phyloP scores from a whole-genome alignment of 23 tunicate genomes.

The Trididemnum nubilum region DNA sequence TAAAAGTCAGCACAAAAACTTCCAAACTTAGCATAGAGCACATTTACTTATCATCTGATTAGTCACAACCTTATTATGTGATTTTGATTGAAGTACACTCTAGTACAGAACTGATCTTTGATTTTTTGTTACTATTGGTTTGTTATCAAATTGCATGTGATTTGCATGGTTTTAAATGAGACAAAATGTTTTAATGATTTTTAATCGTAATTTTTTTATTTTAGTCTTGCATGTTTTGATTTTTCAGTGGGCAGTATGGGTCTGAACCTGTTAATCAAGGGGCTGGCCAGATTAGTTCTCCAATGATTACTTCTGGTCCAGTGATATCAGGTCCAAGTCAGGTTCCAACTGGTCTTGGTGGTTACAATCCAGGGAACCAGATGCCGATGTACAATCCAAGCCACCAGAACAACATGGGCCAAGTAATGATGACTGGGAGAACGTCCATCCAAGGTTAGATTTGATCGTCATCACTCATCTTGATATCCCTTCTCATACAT shows the following conservation, averaged over 20 bases:
- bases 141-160: background rate
- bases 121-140: background rate
- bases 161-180: background rate
- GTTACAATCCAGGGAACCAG: conserved; percentile 6
- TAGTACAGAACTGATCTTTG: background rate
- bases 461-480: no score
- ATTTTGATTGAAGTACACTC: no score
- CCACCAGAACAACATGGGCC: conserved; percentile 12
- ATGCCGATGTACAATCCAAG: conserved; percentile 5
- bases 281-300: conserved; percentile 37
- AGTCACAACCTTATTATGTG: background rate
- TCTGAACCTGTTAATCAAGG: conserved; percentile 2
- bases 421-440: conserved; percentile 19
- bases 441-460: conserved; percentile 49
- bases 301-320: conserved; percentile 41
- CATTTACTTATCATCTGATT: background rate
- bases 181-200: background rate
- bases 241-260: conserved; percentile 15
- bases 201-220: background rate
- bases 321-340: conserved; percentile 45
- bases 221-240: background rate
- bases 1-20: no score
- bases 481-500: no score
- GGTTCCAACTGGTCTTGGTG: conserved; percentile 8
- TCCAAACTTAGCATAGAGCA: no score